Evolutionary conservation across 2,888 invertebrate species (phyloP), one percentile per base, ranked within the genome.

Genomic region (Parasteatoda lunata): DNA sequence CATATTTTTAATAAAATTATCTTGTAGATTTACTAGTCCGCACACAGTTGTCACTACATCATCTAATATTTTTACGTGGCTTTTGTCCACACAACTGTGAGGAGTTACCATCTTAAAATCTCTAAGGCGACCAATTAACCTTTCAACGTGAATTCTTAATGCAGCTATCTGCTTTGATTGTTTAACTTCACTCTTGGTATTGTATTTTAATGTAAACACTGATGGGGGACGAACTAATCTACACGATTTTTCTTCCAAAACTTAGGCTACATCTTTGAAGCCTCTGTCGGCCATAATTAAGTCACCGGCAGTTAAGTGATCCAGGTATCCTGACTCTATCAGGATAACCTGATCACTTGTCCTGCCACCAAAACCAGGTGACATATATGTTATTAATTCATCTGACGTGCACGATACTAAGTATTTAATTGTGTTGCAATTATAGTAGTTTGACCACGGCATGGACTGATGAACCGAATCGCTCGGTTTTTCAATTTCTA

Each of bases 401-500:
- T 90, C 88, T 15, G 90, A 90, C 47, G 90, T 90, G 78, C 90
- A 78, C 0, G 89, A 88, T 91, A 90, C 90, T 59, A 91, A 87
- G 88, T 91, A 91, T 86, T 91, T 91, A 13, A 91, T 71, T 13
- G 91, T 91, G 76, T 91, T 91, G 73, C 89, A 89, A 48, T 90
- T 90, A 47, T 77, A 71, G 47, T 71, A 79, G 8, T 30, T 51
- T 47, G 92, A 92, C 92, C 91, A 92, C 4, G 48, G 51, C 91
- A 72, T 89, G 91, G 91, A 71, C 5, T 3, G 91, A 72, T 89
- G 91, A 91, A 71, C 5, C 3, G 91, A 89, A 75, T 91, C 90
- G 9, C 89, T 88, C 30, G 91, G 91, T 88, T 91, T 92, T 89
- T 92, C 90, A 52, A 92, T 91, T 85, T 92, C 91, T 8, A 92